These are phyloP conservation scores for Garrulus glandarius DNA, from an alignment of 2,797 vertebrate genomes.

Conservation along the genomic window DNA sequence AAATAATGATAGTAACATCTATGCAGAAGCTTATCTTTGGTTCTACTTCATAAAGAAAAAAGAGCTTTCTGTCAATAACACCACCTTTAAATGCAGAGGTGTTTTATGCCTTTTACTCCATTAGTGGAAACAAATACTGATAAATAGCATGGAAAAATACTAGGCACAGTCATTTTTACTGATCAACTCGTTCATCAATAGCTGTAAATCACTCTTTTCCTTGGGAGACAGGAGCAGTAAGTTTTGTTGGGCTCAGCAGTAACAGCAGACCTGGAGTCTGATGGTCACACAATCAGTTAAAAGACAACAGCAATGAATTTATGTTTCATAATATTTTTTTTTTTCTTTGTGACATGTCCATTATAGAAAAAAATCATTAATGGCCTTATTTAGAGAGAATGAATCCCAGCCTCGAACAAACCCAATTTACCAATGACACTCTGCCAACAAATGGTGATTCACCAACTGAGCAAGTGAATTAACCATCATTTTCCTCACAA, in stretches of 20 bases:
- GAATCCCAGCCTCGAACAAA: constrained; percentile 8
- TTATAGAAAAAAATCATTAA: constrained; percentile 9
- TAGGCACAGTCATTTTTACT: background rate
- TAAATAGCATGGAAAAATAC: background rate
- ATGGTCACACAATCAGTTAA: background rate
- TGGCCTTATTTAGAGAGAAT: background rate
- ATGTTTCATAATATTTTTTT: background rate
- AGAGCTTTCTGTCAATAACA: background rate
- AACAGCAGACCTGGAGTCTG: background rate
- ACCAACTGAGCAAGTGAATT: background rate
- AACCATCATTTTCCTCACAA: constrained; percentile 5
- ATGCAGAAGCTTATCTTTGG: background rate
- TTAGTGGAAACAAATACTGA: background rate
- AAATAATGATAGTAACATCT: background rate
- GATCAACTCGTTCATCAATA: background rate
- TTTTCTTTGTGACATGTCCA: background rate
- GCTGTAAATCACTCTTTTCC: background rate
- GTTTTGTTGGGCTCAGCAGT: background rate
- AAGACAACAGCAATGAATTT: constrained; percentile 6
- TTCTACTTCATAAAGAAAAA: background rate
- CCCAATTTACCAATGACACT: constrained; percentile 18
- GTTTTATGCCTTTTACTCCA: background rate
- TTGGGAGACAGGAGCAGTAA: background rate
- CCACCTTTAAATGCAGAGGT: background rate
- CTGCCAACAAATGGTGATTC: constrained; percentile 46